phyloP scores from a whole-genome alignment of 2,888 invertebrate species.

The Colletes collaris region DNA sequence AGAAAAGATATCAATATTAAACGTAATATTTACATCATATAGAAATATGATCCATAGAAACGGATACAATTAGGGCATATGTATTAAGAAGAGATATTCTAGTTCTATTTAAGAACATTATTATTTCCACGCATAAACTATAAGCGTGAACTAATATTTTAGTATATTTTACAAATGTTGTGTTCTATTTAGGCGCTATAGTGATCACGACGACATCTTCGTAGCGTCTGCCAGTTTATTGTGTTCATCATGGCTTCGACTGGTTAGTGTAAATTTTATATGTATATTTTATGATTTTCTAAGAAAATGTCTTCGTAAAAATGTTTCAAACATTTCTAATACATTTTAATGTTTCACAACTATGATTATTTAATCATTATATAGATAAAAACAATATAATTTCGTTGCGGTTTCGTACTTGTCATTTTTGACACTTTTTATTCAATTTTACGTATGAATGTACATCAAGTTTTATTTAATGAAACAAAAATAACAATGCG shows the following conservation, averaged over 20 bases:
- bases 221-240: conserved; percentile 72
- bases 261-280: conserved; percentile 74
- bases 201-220: conserved; percentile 70
- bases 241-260: conserved; percentile 80
- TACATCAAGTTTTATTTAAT: conserved; percentile 2
- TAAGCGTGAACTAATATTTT: conserved; percentile 1
- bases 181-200: conserved; percentile 20
- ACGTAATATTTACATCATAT: neutral
- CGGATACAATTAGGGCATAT: conserved; percentile 4
- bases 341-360: neutral
- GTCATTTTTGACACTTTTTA: conserved; percentile 52
- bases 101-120: neutral
- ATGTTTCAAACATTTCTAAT: neutral
- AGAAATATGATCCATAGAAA: neutral
- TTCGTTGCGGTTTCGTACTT: conserved; percentile 12
- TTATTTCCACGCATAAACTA: neutral
- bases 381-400: conserved; percentile 13
- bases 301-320: conserved; percentile 11
- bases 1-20: neutral
- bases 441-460: conserved; percentile 11
- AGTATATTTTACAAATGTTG: conserved; percentile 1
- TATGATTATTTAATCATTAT: conserved; percentile 7
- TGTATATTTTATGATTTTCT: conserved; percentile 41
- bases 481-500: conserved; percentile 8
- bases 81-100: neutral